Base-by-base conservation (phyloP, 2,113 vertebrate genomes). In the Apaloderma vittatum region DNA sequence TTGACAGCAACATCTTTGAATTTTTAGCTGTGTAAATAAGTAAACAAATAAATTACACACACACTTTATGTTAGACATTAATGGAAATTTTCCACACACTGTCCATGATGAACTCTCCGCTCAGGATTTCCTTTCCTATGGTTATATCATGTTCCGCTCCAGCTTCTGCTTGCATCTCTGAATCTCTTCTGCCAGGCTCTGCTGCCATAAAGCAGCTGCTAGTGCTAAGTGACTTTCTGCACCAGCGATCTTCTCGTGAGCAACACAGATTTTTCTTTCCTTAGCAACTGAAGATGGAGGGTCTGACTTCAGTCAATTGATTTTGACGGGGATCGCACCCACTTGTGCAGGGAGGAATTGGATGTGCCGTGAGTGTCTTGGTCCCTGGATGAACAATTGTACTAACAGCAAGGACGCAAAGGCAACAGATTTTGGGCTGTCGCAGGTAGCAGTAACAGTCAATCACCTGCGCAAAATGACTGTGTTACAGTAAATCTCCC, bases 221-320 rank as follows among this genome's bases (percentile, higher is more conserved):
- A 32, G 36, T 34, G 67, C 81, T 83, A 78, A 97, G 94, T 78
- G 78, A 37, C 90, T 91, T 96, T 96, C 94, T 94, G 95, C 95
- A 88, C 85, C 94, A 94, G 70, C 1, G 16, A 48, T 40, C 88
- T 72, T 67, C 90, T 88, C 77, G n/a, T 21, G 74, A 94, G 82
- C 85, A 83, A 8, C 90, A 15, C 68, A 29, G 84, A 49, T 93
- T 83, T 83, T 66, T 62, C 91, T 80, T 70, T 27, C 90, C 91
- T 92, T 72, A 86, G 94, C 87, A 92, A 55, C 85, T 92, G 94
- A 65, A 88, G 93, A 74, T 27, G 87, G 63, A 52, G 86, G 81
- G 82, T 43, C 74, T 82, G 88, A 91, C 85, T 95, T 34, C 81
- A 97, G 91, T 32, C 92, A 43, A 67, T 95, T 90, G 96, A 78